Percentiles rank a stretch among this genome's conserved stretches.
Evolutionary conservation across 2,888 invertebrate species (phyloP).

Genomic region (Leptura quadrifasciata): DNA sequence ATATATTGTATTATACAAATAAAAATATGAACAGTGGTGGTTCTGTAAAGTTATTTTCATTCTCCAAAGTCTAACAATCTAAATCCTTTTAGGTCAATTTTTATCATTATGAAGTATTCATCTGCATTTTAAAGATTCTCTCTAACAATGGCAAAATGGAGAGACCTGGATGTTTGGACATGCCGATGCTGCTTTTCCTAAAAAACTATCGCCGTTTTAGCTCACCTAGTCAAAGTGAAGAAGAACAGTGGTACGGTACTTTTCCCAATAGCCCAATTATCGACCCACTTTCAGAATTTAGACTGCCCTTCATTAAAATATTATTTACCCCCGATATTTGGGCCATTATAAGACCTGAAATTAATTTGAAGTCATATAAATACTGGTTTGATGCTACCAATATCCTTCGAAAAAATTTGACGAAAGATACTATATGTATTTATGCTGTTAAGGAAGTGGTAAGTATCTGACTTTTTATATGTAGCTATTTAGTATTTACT

Average conservation of each 20-base stretch:
- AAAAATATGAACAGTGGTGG: too few species aligned
- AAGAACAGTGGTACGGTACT: conserved; percentile 73
- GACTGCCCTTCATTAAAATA: conserved; percentile 73
- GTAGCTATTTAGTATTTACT: too few species aligned
- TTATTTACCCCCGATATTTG: conserved; percentile 70
- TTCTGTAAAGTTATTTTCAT: too few species aligned
- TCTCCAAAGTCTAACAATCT: too few species aligned
- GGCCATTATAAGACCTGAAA: conserved; percentile 68
- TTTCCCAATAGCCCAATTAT: conserved; percentile 71
- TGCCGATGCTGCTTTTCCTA: conserved; percentile 66
- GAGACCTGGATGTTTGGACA: conserved; percentile 40
- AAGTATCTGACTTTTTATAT: conserved; percentile 54
- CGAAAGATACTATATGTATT: conserved; percentile 73
- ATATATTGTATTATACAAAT: too few species aligned
- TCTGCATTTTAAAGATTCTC: conserved; percentile 72
- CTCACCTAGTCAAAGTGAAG: conserved; percentile 72
- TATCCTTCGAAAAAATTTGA: conserved; percentile 68
- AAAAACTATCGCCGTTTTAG: conserved; percentile 69
- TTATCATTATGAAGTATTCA: conserved; percentile 76
- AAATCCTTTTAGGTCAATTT: conserved; percentile 73
- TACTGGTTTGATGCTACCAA: conserved; percentile 74
- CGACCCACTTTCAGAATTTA: conserved; percentile 74
- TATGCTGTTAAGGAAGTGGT: conserved; percentile 74
- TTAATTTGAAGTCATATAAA: conserved; percentile 58
- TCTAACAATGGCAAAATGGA: conserved; percentile 30